These are phyloP conservation scores for Poecile montanus DNA, from an alignment of 2,797 vertebrate species.

Conservation along the genomic window DNA sequence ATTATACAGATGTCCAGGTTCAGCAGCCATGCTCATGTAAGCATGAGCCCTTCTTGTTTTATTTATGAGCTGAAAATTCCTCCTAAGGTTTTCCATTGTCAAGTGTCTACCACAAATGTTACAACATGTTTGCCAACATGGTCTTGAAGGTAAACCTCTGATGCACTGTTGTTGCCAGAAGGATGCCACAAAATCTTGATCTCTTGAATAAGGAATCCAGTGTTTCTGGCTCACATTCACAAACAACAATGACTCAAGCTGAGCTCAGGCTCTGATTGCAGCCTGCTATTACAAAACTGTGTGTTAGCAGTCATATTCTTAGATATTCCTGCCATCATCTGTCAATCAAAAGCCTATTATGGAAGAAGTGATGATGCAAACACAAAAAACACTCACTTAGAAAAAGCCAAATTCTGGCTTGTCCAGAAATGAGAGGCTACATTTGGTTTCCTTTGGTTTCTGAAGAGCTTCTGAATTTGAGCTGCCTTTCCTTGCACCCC, in stretches of 20 bases:
- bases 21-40: conserved; percentile 58
- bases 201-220: conserved; percentile 61
- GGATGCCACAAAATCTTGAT: conserved; percentile 57
- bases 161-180: conserved; percentile 44
- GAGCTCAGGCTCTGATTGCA: conserved; percentile 37
- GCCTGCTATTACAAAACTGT: conserved; percentile 39
- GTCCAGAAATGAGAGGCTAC: not conserved
- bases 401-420: not conserved
- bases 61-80: conserved; percentile 79
- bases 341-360: conserved; percentile 30
- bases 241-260: conserved; percentile 60
- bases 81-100: conserved; percentile 72
- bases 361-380: conserved; percentile 10
- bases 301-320: conserved; percentile 59
- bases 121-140: conserved; percentile 60
- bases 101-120: conserved; percentile 72
- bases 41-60: conserved; percentile 68
- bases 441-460: conserved; percentile 17
- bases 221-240: conserved; percentile 52
- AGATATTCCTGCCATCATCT: conserved; percentile 7
- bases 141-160: conserved; percentile 60
- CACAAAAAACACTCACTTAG: not conserved
- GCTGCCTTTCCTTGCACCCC: not conserved
- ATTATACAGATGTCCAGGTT: conserved; percentile 68
- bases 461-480: not conserved